These are phyloP conservation scores for Ophion slaviceki DNA, from an alignment of 2,888 invertebrate species.

Conservation along the genomic window DNA sequence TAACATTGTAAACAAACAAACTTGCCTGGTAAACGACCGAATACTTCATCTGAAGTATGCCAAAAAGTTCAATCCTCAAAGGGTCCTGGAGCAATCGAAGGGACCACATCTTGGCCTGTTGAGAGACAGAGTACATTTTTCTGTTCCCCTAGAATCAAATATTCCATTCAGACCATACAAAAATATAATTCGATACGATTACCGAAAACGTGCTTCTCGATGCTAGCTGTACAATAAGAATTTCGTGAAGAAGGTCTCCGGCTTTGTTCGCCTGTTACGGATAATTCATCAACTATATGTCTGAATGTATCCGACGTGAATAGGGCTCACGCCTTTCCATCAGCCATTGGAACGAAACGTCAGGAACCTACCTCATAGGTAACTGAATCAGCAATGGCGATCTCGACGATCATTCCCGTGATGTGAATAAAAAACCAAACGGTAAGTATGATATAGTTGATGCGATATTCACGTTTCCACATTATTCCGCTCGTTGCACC, in stretches of 20 bases:
- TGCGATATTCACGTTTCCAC: background rate
- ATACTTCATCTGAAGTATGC: conserved; percentile 45
- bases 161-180: background rate
- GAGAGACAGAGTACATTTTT: background rate
- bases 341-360: background rate
- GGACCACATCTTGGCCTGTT: conserved; percentile 38
- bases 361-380: conserved; percentile 35
- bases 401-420: conserved; percentile 28
- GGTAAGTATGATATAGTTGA: background rate
- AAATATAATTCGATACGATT: background rate
- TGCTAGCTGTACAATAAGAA: conserved; percentile 21
- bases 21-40: conserved; percentile 43
- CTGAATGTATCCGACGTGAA: background rate
- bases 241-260: conserved; percentile 47
- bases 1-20: background rate
- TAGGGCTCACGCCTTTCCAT: background rate
- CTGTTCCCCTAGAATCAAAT: background rate
- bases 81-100: conserved; percentile 55
- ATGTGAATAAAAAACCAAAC: conserved; percentile 47
- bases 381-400: conserved; percentile 46
- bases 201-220: conserved; percentile 33
- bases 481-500: background rate
- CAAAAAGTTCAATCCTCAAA: conserved; percentile 58
- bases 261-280: conserved; percentile 51
- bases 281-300: background rate